Evolutionary conservation across 2,113 vertebrate species (phyloP).

Genomic region (cattle (Bos taurus)): DNA sequence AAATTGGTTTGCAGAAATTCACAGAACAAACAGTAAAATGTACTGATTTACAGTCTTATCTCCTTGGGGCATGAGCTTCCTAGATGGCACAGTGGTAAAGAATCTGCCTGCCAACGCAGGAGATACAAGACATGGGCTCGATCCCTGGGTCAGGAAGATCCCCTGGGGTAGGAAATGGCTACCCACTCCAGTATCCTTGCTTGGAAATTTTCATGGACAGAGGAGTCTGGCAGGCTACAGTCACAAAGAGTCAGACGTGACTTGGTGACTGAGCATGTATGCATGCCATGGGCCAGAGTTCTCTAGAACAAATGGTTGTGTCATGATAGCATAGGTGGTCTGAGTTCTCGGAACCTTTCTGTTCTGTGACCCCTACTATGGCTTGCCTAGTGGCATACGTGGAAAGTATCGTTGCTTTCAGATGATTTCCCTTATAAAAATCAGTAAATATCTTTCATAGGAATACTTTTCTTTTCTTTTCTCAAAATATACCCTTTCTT

Average conservation of each 20-base stretch:
- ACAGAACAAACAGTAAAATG: background rate
- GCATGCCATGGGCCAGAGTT: background rate
- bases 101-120: background rate
- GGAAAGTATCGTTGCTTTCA: background rate
- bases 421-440: background rate
- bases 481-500: background rate
- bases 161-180: background rate
- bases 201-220: background rate
- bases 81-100: background rate
- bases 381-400: background rate
- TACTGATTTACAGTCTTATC: background rate
- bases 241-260: background rate
- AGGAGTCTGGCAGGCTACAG: background rate
- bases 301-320: background rate
- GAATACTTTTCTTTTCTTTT: background rate
- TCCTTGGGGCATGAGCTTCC: background rate
- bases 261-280: background rate
- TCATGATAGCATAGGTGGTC: background rate
- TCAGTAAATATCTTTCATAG: background rate
- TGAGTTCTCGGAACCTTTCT: background rate
- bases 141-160: background rate
- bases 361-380: background rate
- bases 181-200: background rate
- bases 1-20: conserved; percentile 3
- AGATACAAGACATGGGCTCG: background rate